Evolutionary conservation across 92 coral and sea anemone genomes (phyloP), one percentile per base, ranked within the genome.

Genomic region (Bergia puertoricense): DNA sequence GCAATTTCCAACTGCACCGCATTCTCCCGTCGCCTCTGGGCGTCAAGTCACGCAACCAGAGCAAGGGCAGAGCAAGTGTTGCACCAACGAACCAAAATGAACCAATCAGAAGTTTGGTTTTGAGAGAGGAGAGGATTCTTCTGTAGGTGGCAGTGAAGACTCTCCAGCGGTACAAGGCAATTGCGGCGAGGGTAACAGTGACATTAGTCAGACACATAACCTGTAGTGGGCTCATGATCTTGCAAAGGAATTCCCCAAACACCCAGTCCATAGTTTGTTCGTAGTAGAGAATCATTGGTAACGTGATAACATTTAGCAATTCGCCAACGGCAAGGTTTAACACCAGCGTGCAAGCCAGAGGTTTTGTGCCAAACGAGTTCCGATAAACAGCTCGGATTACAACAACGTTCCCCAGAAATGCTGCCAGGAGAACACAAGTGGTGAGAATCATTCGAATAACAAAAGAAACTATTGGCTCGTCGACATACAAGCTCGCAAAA

Each of bases 241-340:
- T 30, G 30, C 30, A 30, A 30, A 30, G 30, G 30, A 30, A 30
- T 30, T 76, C 93, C 11, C 98, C 95, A 69, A 92, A 94, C 16
- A 91, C 59, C 98, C 98, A 94, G 9, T 82, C 86, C 16, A 66
- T 14, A 43, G 86, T 82, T 43, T 82, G 86, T 13, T 82, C 86
- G 76, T 62, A 81, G 73, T 23, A 42, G 22, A 94, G 81, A 48
- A 85, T 4, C 36, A 94, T 92, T 4, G 94, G 94, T 8, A 86
- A 88, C 74, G 91, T 91, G 2, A 93, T 10, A 1, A 95, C 89
- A n/a, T 92, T 93, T 68, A 94, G 54, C 18, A 94, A 69, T 50
- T 94, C 98, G 14, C 93, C 95, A 14, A 93, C 93, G 48, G 98
- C 98, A 89, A 94, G 80, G 85, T 90, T 94, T 8, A 93, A 87